A percentile compares a stretch with the other conserved stretches of the same genome.
Conservation (phyloP, 2,113 vertebrate genomes). For the Neolamprologus modestus region DNA sequence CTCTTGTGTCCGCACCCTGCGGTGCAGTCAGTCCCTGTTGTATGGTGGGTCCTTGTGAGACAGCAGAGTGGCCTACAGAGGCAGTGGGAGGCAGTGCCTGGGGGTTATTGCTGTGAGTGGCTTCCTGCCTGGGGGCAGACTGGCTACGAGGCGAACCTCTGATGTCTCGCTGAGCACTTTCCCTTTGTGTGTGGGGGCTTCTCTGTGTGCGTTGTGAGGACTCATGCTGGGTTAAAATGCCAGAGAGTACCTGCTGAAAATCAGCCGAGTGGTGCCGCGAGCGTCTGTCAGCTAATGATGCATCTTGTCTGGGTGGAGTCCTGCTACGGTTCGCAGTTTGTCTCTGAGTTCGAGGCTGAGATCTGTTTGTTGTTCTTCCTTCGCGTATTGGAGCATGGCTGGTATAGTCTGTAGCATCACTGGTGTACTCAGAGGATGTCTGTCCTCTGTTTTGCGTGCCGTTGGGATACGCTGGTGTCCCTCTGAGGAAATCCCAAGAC, state of each 20-base stretch:
- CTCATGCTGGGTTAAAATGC: background rate
- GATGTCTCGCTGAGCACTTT: constrained; percentile 13
- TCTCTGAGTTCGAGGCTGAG: background rate
- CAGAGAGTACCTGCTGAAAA: background rate
- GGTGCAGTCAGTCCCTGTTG: background rate
- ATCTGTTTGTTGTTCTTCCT: background rate
- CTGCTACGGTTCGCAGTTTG: background rate
- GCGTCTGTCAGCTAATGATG: background rate
- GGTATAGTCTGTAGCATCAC: constrained; percentile 17
- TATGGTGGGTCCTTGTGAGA: background rate
- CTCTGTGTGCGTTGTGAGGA: constrained; percentile 2
- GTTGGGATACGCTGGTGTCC: constrained; percentile 66
- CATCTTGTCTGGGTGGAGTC: background rate
- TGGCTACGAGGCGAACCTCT: constrained; percentile 15
- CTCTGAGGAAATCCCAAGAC: constrained; percentile 66
- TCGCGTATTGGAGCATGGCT: background rate
- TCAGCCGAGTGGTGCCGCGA: background rate
- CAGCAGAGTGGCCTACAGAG: background rate
- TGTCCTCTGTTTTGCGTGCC: background rate
- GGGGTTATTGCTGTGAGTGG: constrained; percentile 23
- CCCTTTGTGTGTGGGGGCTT: constrained; percentile 13
- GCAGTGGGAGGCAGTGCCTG: constrained; percentile 6
- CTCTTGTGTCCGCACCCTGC: constrained; percentile 30
- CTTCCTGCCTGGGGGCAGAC: constrained; percentile 34
- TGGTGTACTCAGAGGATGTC: background rate